A percentile compares a stretch with the other conserved stretches of the same genome.
These are phyloP conservation scores for Nasalis larvatus DNA, from an alignment of 2,113 vertebrate species.

Conservation along the genomic window DNA sequence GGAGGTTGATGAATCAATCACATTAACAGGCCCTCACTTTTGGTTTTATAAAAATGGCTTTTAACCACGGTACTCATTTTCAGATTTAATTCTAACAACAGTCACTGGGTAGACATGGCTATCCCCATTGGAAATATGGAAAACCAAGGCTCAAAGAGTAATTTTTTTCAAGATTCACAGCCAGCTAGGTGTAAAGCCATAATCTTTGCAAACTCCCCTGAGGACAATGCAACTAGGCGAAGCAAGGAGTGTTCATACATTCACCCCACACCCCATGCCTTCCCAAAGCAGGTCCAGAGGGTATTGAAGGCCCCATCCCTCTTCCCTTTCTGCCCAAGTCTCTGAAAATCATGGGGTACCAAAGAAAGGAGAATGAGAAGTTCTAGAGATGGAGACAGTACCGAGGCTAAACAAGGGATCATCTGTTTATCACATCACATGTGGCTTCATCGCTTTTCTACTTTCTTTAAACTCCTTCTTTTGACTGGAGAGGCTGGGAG, in stretches of 20 bases:
- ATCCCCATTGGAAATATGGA: background rate
- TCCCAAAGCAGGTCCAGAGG: background rate
- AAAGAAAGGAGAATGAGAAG: background rate
- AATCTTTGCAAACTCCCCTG: background rate
- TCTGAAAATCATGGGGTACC: background rate
- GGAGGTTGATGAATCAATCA: accelerated
- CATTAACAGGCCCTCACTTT: no score
- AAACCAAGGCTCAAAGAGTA: background rate
- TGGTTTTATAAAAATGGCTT: background rate
- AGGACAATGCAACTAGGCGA: background rate
- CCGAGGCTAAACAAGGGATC: background rate
- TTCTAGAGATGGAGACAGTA: background rate
- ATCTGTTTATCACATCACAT: background rate
- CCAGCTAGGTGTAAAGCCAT: background rate
- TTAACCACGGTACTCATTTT: background rate
- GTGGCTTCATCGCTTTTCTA: accelerated
- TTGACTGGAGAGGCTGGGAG: background rate
- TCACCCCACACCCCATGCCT: accelerated
- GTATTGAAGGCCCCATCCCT: accelerated
- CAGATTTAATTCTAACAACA: background rate
- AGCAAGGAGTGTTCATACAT: accelerated
- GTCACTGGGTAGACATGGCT: no score
- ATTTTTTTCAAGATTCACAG: background rate
- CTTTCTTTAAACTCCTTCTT: background rate
- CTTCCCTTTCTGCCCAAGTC: background rate